Conservation (phyloP, 2,113 vertebrate species). For the Tautogolabrus adspersus region DNA sequence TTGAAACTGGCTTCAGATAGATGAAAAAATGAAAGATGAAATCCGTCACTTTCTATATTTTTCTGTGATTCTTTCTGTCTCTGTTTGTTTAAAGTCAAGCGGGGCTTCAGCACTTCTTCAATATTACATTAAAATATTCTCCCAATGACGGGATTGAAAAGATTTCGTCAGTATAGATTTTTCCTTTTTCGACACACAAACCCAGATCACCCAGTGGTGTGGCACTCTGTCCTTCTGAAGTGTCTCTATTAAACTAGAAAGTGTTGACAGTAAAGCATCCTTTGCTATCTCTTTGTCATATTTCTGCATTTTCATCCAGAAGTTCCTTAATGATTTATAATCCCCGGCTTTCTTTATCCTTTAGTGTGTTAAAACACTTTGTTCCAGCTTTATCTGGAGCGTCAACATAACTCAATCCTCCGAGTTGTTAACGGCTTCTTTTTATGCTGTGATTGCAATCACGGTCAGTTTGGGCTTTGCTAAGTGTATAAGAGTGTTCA, state of each 20-base stretch:
- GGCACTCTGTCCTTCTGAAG: no score
- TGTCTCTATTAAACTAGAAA: background rate
- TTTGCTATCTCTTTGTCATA: background rate
- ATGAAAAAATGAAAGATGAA: no score
- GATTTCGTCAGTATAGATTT: background rate
- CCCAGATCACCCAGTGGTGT: background rate
- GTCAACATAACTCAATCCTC: conserved; percentile 11
- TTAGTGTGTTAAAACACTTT: background rate
- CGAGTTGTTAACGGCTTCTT: background rate
- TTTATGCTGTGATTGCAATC: conserved; percentile 24
- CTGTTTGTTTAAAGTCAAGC: no score
- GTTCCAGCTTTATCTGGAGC: conserved; percentile 16
- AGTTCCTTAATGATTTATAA: background rate
- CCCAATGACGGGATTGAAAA: no score
- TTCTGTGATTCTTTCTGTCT: no score
- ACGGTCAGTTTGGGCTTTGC: background rate
- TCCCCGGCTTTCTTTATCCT: background rate
- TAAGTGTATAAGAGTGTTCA: conserved; percentile 24
- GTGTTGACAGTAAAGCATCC: background rate
- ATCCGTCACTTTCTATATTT: no score
- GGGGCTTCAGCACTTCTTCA: no score
- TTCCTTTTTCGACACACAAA: no score
- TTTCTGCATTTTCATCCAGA: no score
- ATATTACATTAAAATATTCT: no score
- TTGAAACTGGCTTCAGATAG: no score